A percentile compares a stretch with the other conserved stretches of the same genome.
phyloP scores from a whole-genome alignment of 2,113 vertebrate genomes.

The Cololabis saira region DNA sequence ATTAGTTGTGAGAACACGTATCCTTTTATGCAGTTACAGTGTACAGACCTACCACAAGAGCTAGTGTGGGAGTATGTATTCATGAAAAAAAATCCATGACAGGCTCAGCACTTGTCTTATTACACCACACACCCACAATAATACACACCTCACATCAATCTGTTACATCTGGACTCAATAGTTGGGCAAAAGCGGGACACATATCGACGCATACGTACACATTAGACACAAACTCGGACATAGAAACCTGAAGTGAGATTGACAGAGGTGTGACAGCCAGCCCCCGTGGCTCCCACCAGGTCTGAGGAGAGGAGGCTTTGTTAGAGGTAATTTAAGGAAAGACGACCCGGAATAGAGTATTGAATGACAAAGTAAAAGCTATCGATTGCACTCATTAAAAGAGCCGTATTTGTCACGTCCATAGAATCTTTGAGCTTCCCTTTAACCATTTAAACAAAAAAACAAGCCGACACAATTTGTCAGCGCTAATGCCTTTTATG shows the following conservation, averaged over 20 bases:
- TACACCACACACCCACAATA: slow-evolving; percentile 15
- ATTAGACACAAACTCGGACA: not conserved
- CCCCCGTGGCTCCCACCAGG: slow-evolving; percentile 19
- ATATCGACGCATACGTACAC: slow-evolving; percentile 11
- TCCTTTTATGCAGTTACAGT: not conserved
- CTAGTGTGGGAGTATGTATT: slow-evolving; percentile 1
- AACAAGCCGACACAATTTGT: slow-evolving; percentile 29
- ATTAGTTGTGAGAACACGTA: not conserved
- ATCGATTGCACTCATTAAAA: slow-evolving; percentile 47
- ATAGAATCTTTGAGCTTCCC: slow-evolving; percentile 30
- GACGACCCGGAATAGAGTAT: slow-evolving; percentile 28
- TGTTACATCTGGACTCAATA: slow-evolving; percentile 4
- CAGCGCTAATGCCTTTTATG: slow-evolving; percentile 16
- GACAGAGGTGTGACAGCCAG: slow-evolving; percentile 33
- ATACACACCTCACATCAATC: slow-evolving; percentile 39
- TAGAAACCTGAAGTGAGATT: slow-evolving; percentile 25
- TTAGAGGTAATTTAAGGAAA: slow-evolving; percentile 47
- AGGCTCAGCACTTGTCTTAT: slow-evolving; percentile 40
- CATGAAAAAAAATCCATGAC: slow-evolving; percentile 25
- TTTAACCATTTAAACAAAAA: slow-evolving; percentile 33
- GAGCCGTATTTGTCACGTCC: slow-evolving; percentile 20
- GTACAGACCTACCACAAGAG: slow-evolving; percentile 4
- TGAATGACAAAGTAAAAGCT: slow-evolving; percentile 23
- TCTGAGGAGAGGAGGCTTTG: slow-evolving; percentile 28
- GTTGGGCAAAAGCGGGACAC: not conserved